Evolutionary conservation across 2,113 vertebrate genomes (phyloP), one percentile per base, ranked within the genome.

Genomic region (Elephantulus edwardii): DNA sequence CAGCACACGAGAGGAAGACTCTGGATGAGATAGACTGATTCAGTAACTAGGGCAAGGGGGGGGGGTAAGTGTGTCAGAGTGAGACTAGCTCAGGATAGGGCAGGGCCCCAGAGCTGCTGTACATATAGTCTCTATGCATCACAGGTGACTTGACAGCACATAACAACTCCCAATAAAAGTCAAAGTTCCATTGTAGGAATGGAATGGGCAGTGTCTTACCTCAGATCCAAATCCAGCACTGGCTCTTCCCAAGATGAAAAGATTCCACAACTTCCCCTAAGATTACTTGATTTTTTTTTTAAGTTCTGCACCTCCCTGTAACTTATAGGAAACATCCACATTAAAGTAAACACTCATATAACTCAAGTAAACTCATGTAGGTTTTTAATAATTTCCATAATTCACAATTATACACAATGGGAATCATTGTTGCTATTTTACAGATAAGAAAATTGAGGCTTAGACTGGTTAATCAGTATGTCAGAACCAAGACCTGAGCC

Each of bases 361-460:
- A 77, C 66, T 33, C 24, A 14, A 77, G 68, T 30, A 28, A 13
- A 5, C n/a, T 79, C 72, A 83, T 2, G 0, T 33, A 46, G 4
- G 28, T 19, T 52, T 1, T 0, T 40, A 17, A 46, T 77, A 19
- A 30, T 62, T 44, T 75, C 82, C n/a, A 35, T 81, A 50, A 42
- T 78, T 50, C 16, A 68, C 79, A 92, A 48, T 74, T 81, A 68
- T 46, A 11, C 64, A 70, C 89, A 83, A 76, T 70, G 33, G n/a
- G 8, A 42, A 40, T 77, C 54, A 28, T 74, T 86, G 62, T 42
- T 68, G 24, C 77, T 52, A 85, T n/a, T 88, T 90, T 44, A 78
- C 14, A 82, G 62, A 33, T 54, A 48, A 72, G 14, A 89, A 94
- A 62, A 82, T 26, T 3, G 22, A 85, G 42, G 19, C n/a, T 70